A percentile compares a stretch with the other conserved stretches of the same genome.
Conservation (phyloP, 2,888 invertebrate genomes). For the Idaea dimidiata region DNA sequence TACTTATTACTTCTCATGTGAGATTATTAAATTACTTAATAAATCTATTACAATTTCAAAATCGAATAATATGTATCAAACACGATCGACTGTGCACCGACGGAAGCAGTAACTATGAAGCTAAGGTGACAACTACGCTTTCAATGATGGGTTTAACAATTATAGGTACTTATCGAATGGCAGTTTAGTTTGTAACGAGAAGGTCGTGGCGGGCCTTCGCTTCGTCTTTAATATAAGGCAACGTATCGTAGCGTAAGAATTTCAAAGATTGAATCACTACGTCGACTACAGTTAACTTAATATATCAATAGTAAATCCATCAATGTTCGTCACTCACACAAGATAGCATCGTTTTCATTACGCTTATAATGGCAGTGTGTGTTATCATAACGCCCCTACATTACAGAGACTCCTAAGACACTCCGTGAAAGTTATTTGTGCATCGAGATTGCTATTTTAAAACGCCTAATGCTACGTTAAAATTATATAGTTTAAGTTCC, state of each 20-base stretch:
- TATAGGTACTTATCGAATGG: slow-evolving; percentile 72
- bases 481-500: slow-evolving; percentile 57
- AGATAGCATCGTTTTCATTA: slow-evolving; percentile 58
- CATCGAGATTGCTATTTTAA: slow-evolving; percentile 59
- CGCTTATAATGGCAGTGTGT: slow-evolving; percentile 75
- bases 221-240: slow-evolving; percentile 54
- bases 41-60: slow-evolving; percentile 78
- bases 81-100: slow-evolving; percentile 75
- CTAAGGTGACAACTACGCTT: slow-evolving; percentile 59
- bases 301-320: slow-evolving; percentile 42
- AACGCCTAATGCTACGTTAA: slow-evolving; percentile 63
- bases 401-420: slow-evolving; percentile 59
- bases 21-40: slow-evolving; percentile 74
- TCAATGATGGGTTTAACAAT: slow-evolving; percentile 64
- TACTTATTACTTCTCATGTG: slow-evolving; percentile 72
- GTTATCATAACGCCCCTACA: slow-evolving; percentile 54
- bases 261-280: slow-evolving; percentile 41
- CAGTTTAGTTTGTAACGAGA: slow-evolving; percentile 66
- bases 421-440: slow-evolving; percentile 68
- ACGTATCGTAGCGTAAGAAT: slow-evolving; percentile 56
- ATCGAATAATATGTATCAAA: slow-evolving; percentile 79
- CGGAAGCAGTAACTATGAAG: slow-evolving; percentile 71
- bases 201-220: slow-evolving; percentile 10
- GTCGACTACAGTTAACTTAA: slow-evolving; percentile 32
- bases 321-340: slow-evolving; percentile 53